These are phyloP conservation scores for Acanthosoma haemorrhoidale DNA, from an alignment of 2,888 invertebrate genomes.

Conservation along the genomic window DNA sequence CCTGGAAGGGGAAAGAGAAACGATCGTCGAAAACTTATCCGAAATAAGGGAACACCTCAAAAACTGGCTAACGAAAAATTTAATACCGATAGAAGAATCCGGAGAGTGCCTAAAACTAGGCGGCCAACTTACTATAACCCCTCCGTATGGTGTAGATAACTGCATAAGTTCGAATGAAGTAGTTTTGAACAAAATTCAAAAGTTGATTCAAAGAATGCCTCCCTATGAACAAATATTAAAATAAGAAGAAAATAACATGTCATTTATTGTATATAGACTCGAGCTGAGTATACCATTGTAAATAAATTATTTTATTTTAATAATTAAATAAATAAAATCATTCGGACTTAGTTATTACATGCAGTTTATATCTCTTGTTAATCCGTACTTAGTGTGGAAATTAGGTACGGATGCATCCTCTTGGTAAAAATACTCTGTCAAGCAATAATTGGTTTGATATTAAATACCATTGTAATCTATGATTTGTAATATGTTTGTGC, in stretches of 20 bases:
- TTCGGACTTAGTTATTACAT: no score
- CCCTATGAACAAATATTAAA: no score
- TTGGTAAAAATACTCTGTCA: no score
- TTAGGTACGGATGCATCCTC: no score
- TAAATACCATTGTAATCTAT: no score
- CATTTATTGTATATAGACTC: no score
- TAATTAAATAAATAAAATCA: no score
- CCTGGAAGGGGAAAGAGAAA: neutral
- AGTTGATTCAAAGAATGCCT: conserved; percentile 46
- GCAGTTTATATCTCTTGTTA: no score
- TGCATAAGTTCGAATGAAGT: conserved; percentile 47
- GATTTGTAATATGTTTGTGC: no score
- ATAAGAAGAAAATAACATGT: no score
- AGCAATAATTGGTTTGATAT: no score
- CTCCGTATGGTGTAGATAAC: conserved; percentile 47
- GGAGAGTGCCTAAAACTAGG: conserved; percentile 46
- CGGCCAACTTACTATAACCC: conserved; percentile 45
- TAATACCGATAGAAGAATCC: conserved; percentile 45
- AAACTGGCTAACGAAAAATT: conserved; percentile 46
- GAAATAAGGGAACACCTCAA: conserved; percentile 42
- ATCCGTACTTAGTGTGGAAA: no score
- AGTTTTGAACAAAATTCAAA: conserved; percentile 46
- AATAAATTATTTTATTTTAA: neutral
- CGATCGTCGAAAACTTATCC: neutral
- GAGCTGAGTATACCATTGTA: neutral